These are phyloP conservation scores for Regulus satrapa DNA, from an alignment of 2,113 vertebrate genomes.

Conservation along the genomic window DNA sequence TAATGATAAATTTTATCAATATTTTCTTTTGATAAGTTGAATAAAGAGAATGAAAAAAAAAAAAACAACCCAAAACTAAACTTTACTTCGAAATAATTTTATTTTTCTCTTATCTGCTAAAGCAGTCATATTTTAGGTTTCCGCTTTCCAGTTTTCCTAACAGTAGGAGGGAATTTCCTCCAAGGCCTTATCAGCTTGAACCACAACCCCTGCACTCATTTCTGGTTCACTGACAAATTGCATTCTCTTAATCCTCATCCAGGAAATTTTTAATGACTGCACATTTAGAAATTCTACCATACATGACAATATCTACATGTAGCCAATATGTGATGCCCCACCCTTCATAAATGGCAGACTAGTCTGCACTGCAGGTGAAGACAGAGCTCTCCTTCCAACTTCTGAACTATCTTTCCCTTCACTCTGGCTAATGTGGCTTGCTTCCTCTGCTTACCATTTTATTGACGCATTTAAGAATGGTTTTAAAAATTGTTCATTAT, in stretches of 20 bases:
- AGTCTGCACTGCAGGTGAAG: not conserved
- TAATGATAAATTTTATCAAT: slow-evolving; percentile 15
- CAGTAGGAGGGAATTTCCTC: slow-evolving; percentile 78
- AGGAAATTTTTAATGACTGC: slow-evolving; percentile 22
- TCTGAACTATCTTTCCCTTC: not conserved
- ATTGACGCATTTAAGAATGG: not conserved
- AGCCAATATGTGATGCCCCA: not conserved
- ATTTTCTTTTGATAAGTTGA: slow-evolving; percentile 29
- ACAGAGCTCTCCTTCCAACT: not conserved
- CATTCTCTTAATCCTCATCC: slow-evolving; percentile 16
- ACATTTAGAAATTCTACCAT: not conserved
- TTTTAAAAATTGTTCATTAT: not conserved
- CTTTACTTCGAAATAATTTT: slow-evolving; percentile 39
- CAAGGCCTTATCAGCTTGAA: slow-evolving; percentile 73
- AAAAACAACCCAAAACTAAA: too few species aligned
- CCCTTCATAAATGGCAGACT: not conserved
- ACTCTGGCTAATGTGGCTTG: not conserved
- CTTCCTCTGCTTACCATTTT: not conserved
- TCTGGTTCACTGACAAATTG: slow-evolving; percentile 62
- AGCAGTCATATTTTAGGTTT: slow-evolving; percentile 59
- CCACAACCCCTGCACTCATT: slow-evolving; percentile 66
- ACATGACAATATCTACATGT: not conserved
- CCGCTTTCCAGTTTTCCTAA: slow-evolving; percentile 65
- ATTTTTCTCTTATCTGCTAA: slow-evolving; percentile 67
- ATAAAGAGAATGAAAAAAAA: not conserved